Evolutionary conservation across 1,140 invertebrate genomes (phyloP).

Genomic region (Drusus annulatus): DNA sequence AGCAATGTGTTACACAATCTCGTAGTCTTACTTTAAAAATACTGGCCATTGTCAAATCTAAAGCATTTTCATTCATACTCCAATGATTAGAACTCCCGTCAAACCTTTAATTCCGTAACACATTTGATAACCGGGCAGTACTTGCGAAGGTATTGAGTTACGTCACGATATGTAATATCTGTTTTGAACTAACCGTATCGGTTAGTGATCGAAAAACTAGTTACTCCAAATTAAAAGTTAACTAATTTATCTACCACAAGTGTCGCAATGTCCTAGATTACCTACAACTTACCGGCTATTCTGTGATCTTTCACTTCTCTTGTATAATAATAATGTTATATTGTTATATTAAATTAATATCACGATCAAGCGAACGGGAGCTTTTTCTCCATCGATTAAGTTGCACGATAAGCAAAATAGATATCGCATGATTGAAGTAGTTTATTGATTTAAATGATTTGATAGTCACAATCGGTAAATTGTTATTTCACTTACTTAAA

Average conservation of each 20-base stretch:
- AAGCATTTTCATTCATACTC: background rate
- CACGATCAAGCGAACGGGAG: background rate
- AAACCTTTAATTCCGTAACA: slow-evolving; percentile 25
- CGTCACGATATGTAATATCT: slow-evolving; percentile 21
- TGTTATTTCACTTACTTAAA: no score
- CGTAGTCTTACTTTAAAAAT: no score
- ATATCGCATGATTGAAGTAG: no score
- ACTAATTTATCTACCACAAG: slow-evolving; percentile 34
- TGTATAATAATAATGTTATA: background rate
- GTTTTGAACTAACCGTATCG: slow-evolving; percentile 36
- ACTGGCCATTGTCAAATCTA: background rate
- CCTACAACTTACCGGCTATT: no score
- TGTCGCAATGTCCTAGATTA: slow-evolving; percentile 16
- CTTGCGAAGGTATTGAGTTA: background rate
- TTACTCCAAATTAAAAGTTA: slow-evolving; percentile 43
- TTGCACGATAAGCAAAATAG: no score
- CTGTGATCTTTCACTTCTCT: slow-evolving; percentile 13
- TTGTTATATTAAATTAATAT: slow-evolving; percentile 11
- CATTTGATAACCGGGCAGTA: background rate
- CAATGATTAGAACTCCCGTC: background rate
- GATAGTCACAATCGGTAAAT: no score
- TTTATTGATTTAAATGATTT: no score
- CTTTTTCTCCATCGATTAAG: background rate
- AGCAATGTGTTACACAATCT: no score
- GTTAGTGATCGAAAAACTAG: slow-evolving; percentile 43